These are phyloP conservation scores for Artibeus lituratus DNA, from an alignment of 2,797 vertebrate species.

Conservation along the genomic window DNA sequence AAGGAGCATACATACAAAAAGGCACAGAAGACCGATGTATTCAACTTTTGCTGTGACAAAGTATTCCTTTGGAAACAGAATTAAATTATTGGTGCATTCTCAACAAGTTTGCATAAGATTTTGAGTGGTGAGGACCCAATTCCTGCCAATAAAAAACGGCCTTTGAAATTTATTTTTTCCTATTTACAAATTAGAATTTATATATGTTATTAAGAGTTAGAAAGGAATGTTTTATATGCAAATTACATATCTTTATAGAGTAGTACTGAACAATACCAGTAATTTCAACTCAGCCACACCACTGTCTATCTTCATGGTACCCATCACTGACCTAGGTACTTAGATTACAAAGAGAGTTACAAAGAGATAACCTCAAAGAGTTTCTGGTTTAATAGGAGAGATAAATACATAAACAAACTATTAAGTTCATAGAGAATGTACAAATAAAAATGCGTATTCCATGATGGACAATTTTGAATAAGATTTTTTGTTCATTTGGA, in stretches of 20 bases:
- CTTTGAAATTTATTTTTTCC: background rate
- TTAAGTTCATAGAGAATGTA: background rate
- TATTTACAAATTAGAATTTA: background rate
- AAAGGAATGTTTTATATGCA: background rate
- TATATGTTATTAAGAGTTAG: background rate
- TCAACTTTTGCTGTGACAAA: conserved; percentile 33
- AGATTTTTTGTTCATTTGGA: background rate
- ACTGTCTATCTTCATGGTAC: background rate
- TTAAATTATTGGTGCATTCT: background rate
- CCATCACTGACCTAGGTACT: background rate
- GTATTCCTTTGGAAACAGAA: conserved; percentile 34
- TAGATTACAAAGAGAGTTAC: background rate
- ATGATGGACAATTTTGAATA: background rate
- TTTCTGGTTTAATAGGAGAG: background rate
- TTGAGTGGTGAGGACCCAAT: background rate
- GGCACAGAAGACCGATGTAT: background rate
- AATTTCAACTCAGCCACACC: background rate
- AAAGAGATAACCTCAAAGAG: background rate
- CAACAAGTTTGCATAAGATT: background rate
- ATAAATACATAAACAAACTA: background rate
- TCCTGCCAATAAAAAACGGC: background rate
- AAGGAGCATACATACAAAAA: background rate
- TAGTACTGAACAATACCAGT: background rate
- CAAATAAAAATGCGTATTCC: background rate
- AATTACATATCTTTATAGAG: background rate